These are phyloP conservation scores for Chironomus tepperi DNA, from an alignment of 1,140 invertebrate genomes.

Conservation along the genomic window DNA sequence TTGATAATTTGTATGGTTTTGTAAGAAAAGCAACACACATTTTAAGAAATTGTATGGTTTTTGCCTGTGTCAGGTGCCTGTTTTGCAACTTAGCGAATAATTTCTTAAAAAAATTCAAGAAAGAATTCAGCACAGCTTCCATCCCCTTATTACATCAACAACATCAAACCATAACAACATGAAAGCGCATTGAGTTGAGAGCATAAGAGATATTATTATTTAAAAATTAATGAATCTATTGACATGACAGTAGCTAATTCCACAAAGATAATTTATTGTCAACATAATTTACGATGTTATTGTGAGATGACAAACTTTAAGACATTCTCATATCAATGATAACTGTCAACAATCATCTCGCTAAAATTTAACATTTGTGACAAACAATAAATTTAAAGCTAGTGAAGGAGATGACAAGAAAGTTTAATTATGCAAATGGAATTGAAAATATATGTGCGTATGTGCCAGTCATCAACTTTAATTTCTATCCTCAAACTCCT, in stretches of 20 bases:
- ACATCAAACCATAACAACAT: too few relatives aligned
- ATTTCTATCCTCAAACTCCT: not conserved
- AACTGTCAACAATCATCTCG: conserved; percentile 1
- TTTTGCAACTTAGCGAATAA: too few relatives aligned
- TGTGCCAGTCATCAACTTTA: not conserved
- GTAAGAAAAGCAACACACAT: too few relatives aligned
- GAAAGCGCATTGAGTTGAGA: too few relatives aligned
- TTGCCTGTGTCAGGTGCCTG: too few relatives aligned
- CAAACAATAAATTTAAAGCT: not conserved
- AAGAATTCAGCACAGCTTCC: too few relatives aligned
- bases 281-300: not conserved
- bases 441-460: not conserved
- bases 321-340: not conserved
- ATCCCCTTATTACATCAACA: too few relatives aligned
- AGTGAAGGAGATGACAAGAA: not conserved
- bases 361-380: not conserved
- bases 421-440: conserved; percentile 8
- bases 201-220: not conserved
- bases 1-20: too few relatives aligned
- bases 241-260: not conserved
- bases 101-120: too few relatives aligned
- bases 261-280: conserved; percentile 2
- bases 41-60: too few relatives aligned
- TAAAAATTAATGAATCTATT: not conserved
- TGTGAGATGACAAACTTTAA: not conserved